Conservation (phyloP, 2,113 vertebrate species). For the Hystrix cristata region DNA sequence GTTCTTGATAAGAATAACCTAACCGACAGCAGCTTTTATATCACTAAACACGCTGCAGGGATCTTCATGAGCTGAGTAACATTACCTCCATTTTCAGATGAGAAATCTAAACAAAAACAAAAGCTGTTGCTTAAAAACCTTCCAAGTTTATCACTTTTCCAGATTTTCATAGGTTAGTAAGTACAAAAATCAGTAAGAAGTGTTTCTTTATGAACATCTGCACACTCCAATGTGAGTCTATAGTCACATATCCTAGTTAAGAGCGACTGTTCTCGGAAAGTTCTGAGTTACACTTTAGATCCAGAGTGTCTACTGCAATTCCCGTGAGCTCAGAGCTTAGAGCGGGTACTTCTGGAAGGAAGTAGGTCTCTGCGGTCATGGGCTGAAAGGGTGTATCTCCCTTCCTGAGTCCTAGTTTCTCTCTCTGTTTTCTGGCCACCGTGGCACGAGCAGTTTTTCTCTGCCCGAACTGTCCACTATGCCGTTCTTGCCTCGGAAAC, state of each 20-base stretch:
- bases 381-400: neutral
- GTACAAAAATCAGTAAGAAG: neutral
- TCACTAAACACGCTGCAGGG: neutral
- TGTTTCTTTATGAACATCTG: neutral
- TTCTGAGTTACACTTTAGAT: neutral
- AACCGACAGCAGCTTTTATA: neutral
- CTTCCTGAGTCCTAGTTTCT: neutral
- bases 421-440: neutral
- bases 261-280: neutral
- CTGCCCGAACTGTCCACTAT: neutral
- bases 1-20: neutral
- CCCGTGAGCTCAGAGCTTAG: neutral
- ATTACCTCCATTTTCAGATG: slow-evolving; percentile 11
- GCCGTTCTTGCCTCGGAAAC: neutral
- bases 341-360: neutral
- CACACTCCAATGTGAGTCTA: neutral
- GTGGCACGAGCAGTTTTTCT: neutral
- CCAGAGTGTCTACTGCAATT: neutral
- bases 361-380: neutral
- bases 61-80: slow-evolving; percentile 13
- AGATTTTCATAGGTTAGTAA: neutral
- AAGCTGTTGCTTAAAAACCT: neutral
- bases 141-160: neutral
- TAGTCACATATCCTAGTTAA: neutral
- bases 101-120: slow-evolving; percentile 78